Evolutionary conservation across 1,140 invertebrate species (phyloP).

Genomic region (Colletes gigas): DNA sequence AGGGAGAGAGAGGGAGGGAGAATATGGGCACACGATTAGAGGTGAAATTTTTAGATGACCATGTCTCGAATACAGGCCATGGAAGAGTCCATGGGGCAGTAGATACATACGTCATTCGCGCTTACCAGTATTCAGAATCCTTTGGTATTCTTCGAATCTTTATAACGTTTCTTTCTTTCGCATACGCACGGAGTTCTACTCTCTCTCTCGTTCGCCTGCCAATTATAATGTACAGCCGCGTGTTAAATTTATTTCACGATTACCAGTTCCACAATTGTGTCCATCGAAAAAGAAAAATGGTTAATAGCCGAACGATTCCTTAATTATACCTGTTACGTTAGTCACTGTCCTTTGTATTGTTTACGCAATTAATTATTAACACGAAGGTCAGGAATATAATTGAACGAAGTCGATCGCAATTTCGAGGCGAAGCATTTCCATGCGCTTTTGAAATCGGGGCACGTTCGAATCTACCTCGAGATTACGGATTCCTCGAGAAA

Average conservation of each 20-base stretch:
- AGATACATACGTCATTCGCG: no score
- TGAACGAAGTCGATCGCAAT: no score
- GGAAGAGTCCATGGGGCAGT: background rate
- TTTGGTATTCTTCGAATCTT: no score
- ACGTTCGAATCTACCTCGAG: background rate
- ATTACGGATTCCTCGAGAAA: background rate
- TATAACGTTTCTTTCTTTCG: background rate
- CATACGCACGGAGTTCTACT: no score
- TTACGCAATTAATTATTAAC: no score
- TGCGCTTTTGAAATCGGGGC: background rate
- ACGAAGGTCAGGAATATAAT: background rate
- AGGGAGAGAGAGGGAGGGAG: background rate
- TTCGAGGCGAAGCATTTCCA: background rate
- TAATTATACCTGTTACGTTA: no score
- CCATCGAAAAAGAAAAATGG: no score
- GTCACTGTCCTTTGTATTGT: no score
- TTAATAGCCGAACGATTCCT: no score
- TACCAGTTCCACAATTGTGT: no score
- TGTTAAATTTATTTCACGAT: no score
- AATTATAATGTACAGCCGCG: background rate
- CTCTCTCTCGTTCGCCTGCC: background rate
- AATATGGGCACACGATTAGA: background rate
- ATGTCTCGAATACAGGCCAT: slow-evolving; percentile 7
- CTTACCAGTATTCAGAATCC: no score
- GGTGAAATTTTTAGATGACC: background rate